phyloP scores from a whole-genome alignment of 92 coral and sea anemone genomes.

The Anthopleura xanthogrammica region DNA sequence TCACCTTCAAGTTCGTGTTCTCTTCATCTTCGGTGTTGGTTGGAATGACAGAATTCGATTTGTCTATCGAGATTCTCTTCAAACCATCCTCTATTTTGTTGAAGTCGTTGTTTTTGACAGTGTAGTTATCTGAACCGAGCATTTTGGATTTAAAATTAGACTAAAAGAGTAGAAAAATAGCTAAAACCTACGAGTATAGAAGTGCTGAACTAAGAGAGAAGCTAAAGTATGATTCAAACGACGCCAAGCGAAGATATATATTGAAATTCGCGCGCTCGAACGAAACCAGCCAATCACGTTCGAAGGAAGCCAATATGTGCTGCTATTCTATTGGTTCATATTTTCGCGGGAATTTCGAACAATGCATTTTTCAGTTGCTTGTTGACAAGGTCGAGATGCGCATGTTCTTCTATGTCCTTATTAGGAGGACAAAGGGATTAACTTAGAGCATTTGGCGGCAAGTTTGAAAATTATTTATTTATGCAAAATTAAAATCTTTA shows the following conservation, averaged over 20 bases:
- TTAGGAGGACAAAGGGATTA: conserved; percentile 33
- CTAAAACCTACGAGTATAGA: conserved; percentile 1
- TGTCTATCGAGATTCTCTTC: conserved; percentile 39
- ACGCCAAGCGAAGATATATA: conserved; percentile 33
- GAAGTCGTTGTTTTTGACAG: conserved; percentile 39
- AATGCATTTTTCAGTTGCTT: conserved; percentile 30
- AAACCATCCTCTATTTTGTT: conserved; percentile 43
- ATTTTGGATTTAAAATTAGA: conserved; percentile 44
- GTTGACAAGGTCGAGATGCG: conserved; percentile 25
- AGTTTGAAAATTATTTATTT: conserved; percentile 17
- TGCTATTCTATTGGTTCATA: conserved; percentile 43
- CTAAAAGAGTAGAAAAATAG: not conserved
- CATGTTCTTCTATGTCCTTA: conserved; percentile 28
- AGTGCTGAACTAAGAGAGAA: conserved; percentile 24
- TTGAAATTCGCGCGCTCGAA: conserved; percentile 72
- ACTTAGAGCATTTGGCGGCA: conserved; percentile 43
- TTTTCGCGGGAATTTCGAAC: conserved; percentile 57
- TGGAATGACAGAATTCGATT: conserved; percentile 20
- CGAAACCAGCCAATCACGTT: conserved; percentile 58
- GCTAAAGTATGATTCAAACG: conserved; percentile 70
- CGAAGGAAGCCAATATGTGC: conserved; percentile 12
- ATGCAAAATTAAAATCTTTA: not conserved
- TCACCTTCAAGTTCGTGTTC: conserved; percentile 30
- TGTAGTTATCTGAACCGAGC: conserved; percentile 66
- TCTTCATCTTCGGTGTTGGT: conserved; percentile 9